Base-by-base conservation (phyloP, 2,113 vertebrate genomes). In the Raphicerus campestris region DNA sequence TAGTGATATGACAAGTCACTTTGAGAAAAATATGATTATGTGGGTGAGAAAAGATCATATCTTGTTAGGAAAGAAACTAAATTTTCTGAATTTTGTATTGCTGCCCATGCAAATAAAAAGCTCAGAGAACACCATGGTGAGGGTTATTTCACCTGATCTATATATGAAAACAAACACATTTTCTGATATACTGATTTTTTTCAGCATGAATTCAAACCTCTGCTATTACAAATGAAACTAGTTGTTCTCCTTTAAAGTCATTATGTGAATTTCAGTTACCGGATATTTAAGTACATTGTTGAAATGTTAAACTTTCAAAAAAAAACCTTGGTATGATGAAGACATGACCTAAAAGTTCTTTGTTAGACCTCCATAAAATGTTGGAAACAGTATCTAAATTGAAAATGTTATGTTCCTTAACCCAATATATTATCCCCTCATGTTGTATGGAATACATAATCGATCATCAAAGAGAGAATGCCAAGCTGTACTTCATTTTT, bases 231-330 rank as follows among this genome's bases (percentile, higher is more conserved):
- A 87, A 87, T 39, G 22, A 92, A 93, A 92, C 4, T 11, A 58
- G 42, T 39, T 87, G 39, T 78, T 87, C 60, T 73, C 53, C 35
- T 83, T 82, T 90, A 56, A 80, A 80, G 47, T 61, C 47, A 51
- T 92, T 49, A 28, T 60, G 30, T 45, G 30, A 35, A 81, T 95
- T 92, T 92, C 61, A 89, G 45, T 87, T 93, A 63, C 28, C 2
- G 19, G 84, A 90, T 83, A 91, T 51, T 93, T 88, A 95, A 96
- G 24, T 77, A 87, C 51, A 75, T 91, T 96, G 56, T 61, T 96
- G 45, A 94, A 49, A 77, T 80, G 58, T 49, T 91, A 87, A 87
- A 17, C 32, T 73, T 6, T 93, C 26, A 42, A 15, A 8, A 26
- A 26, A 89, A 94, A 87, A 63, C 47, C 7, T 93, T n/a, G 49